A percentile compares a stretch with the other conserved stretches of the same genome.
Evolutionary conservation across 2,113 vertebrate genomes (phyloP).

Genomic region (Platichthys flesus): DNA sequence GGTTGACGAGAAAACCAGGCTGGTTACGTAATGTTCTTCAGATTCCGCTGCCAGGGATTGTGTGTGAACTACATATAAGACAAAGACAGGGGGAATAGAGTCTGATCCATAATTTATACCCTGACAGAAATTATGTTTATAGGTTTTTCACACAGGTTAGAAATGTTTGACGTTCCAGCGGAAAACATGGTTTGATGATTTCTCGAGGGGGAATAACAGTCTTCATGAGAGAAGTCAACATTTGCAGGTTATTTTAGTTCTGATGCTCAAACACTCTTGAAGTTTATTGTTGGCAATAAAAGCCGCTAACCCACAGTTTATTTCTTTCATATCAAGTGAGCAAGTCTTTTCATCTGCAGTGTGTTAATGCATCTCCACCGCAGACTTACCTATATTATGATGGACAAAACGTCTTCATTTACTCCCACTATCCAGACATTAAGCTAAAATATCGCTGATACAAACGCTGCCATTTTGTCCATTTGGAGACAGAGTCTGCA

Average conservation of each 20-base stretch:
- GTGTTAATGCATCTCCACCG: slow-evolving; percentile 5
- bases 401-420: too few species aligned
- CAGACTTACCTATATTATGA: too few species aligned
- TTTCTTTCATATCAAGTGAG: not conserved
- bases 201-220: not conserved
- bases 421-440: too few species aligned
- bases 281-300: not conserved
- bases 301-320: not conserved
- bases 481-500: too few species aligned
- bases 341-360: slow-evolving; percentile 26
- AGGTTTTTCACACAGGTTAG: slow-evolving; percentile 33
- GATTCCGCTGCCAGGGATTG: slow-evolving; percentile 18
- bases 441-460: too few species aligned
- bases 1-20: slow-evolving; percentile 5
- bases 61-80: slow-evolving; percentile 22
- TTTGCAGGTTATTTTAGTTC: not conserved
- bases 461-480: too few species aligned
- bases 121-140: slow-evolving; percentile 4
- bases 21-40: slow-evolving; percentile 41
- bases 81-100: slow-evolving; percentile 30
- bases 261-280: not conserved
- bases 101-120: slow-evolving; percentile 28
- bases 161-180: slow-evolving; percentile 8
- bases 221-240: not conserved
- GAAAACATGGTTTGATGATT: slow-evolving; percentile 12